These are phyloP conservation scores for Sitta carolinensis DNA, from an alignment of 2,797 vertebrate species.

Conservation along the genomic window DNA sequence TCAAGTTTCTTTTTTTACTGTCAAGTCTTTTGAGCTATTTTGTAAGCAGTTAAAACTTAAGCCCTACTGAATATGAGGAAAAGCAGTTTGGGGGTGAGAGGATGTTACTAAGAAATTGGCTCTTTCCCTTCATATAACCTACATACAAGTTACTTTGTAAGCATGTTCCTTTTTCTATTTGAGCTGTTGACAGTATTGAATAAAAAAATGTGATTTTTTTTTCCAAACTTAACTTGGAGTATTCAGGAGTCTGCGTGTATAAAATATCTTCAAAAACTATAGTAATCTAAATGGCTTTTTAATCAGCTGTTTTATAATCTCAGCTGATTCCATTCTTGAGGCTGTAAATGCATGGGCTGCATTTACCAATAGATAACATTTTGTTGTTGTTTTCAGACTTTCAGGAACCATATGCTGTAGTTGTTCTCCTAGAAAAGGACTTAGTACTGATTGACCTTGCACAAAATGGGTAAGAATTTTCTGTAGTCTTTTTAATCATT, in stretches of 20 bases:
- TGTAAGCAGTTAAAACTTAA: background rate
- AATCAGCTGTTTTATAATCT: background rate
- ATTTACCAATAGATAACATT: background rate
- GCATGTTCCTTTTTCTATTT: background rate
- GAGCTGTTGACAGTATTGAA: background rate
- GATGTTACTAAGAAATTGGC: background rate
- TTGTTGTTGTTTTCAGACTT: constrained; percentile 82
- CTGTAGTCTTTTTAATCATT: background rate
- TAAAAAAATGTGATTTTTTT: background rate
- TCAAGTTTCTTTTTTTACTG: background rate
- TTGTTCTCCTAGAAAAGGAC: constrained; percentile 98
- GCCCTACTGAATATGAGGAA: background rate
- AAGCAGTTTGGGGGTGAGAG: background rate
- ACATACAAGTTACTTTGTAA: background rate
- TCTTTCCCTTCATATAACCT: background rate
- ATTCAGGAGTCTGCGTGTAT: fast-evolving
- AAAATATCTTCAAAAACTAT: background rate
- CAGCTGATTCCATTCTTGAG: background rate
- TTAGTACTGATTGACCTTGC: constrained; percentile 99
- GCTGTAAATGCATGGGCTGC: background rate
- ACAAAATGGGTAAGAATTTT: constrained; percentile 93
- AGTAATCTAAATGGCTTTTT: background rate
- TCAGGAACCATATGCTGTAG: constrained; percentile 98
- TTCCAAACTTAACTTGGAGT: background rate
- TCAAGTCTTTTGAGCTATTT: background rate